Percentiles rank a stretch among this genome's conserved stretches.
phyloP scores from a whole-genome alignment of 2,888 invertebrate species.

The Luperina testacea region DNA sequence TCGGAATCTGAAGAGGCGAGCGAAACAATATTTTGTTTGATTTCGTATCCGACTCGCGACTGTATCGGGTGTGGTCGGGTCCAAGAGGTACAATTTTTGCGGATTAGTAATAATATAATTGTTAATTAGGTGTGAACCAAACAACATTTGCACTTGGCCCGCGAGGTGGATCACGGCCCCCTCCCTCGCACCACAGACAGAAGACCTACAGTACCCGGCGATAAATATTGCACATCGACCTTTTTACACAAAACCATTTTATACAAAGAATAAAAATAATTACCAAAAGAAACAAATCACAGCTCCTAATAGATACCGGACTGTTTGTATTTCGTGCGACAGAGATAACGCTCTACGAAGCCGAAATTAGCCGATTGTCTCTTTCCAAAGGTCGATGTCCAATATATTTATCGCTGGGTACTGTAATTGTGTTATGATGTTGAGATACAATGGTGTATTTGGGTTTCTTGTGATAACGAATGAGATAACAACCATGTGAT shows the following conservation, averaged over 20 bases:
- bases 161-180: neutral
- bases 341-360: no score
- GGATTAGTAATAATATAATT: neutral
- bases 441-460: neutral
- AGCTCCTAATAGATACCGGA: no score
- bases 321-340: no score
- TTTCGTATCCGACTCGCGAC: constrained; percentile 70
- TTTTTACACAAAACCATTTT: no score
- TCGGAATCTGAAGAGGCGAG: constrained; percentile 66
- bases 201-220: no score
- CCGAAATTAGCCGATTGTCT: no score
- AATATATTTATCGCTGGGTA: no score
- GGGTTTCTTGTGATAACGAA: neutral
- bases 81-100: constrained; percentile 50
- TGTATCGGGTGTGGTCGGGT: constrained; percentile 60
- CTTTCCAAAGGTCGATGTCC: no score
- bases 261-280: no score
- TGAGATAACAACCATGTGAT: neutral
- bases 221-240: no score
- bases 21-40: constrained; percentile 76
- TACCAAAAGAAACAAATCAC: no score
- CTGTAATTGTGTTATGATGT: neutral
- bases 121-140: neutral
- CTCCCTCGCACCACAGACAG: neutral
- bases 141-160: no score